A percentile compares a stretch with the other conserved stretches of the same genome.
phyloP scores from a whole-genome alignment of 1,140 invertebrate genomes.

The Tetramorium simillimum region DNA sequence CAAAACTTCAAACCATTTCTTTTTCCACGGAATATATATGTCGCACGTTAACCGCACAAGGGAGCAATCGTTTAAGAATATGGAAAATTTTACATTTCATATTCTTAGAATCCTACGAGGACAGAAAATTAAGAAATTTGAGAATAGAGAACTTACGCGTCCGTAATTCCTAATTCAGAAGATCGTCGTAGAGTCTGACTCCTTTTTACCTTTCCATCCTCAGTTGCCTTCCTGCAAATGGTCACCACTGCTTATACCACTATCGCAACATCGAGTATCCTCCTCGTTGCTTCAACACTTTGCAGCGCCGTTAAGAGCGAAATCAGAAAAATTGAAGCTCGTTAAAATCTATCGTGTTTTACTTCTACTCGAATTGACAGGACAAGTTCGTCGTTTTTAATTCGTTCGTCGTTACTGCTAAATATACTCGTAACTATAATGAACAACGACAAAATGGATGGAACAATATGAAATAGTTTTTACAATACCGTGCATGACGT shows the following conservation, averaged over 20 bases:
- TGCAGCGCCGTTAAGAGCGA: not conserved
- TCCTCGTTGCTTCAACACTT: slow-evolving; percentile 9
- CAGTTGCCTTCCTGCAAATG: not conserved
- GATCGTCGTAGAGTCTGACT: not conserved
- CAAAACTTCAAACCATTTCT: not conserved
- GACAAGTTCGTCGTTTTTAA: not conserved
- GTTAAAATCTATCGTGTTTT: slow-evolving; percentile 14
- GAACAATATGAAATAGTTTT: not conserved
- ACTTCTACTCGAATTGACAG: not conserved
- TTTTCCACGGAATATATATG: not conserved
- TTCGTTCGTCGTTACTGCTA: not conserved
- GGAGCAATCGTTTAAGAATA: not conserved
- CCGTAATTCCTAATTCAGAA: slow-evolving; percentile 44
- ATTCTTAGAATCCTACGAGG: too few species aligned
- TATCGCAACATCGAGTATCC: not conserved
- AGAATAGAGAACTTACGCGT: slow-evolving; percentile 4
- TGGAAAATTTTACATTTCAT: not conserved
- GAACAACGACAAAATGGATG: not conserved
- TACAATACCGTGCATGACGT: not conserved
- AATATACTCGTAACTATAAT: not conserved
- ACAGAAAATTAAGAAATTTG: not conserved
- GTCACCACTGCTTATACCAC: not conserved
- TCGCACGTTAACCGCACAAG: not conserved
- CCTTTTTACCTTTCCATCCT: not conserved
- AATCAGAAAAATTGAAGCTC: slow-evolving; percentile 20